These are phyloP conservation scores for Oxyteleia sp. DNA, from an alignment of 2,888 invertebrate genomes.

Conservation along the genomic window DNA sequence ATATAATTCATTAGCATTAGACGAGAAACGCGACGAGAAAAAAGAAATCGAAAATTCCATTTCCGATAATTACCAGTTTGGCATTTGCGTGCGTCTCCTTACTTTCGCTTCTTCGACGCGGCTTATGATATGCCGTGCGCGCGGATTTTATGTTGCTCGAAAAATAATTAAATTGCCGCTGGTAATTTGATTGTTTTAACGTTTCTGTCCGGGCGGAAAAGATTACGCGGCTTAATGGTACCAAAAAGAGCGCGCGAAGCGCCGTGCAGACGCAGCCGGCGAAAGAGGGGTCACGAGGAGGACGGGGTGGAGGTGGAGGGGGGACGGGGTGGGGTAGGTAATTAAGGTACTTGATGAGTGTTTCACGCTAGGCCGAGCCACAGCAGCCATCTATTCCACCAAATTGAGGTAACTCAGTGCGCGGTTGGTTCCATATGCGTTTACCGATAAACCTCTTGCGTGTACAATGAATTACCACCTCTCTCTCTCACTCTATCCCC, in stretches of 20 bases:
- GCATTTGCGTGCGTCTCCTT: neutral
- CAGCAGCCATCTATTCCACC: conserved; percentile 78
- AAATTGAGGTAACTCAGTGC: conserved; percentile 80
- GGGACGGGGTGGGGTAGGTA: conserved; percentile 66
- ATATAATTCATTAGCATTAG: conserved; percentile 31
- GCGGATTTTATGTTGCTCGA: neutral
- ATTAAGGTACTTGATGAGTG: conserved; percentile 84
- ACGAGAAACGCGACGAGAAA: neutral
- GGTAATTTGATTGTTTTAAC: conserved; percentile 51
- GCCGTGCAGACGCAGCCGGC: conserved; percentile 37
- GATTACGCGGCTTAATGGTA: conserved; percentile 27
- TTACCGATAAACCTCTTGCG: conserved; percentile 77
- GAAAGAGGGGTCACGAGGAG: conserved; percentile 1
- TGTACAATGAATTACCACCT: conserved; percentile 74
- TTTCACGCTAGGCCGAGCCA: conserved; percentile 82
- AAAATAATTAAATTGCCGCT: conserved; percentile 35
- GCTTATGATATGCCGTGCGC: neutral
- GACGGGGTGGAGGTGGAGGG: neutral
- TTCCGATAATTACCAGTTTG: conserved; percentile 36
- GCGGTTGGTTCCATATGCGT: conserved; percentile 78
- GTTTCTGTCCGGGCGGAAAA: conserved; percentile 20
- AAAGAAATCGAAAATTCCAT: neutral
- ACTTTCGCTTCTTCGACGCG: neutral
- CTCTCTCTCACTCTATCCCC: too few relatives aligned
- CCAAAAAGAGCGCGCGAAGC: conserved; percentile 52